Percentiles rank a stretch among this genome's conserved stretches.
These are phyloP conservation scores for Luperina testacea DNA, from an alignment of 2,888 invertebrate species.

Conservation along the genomic window DNA sequence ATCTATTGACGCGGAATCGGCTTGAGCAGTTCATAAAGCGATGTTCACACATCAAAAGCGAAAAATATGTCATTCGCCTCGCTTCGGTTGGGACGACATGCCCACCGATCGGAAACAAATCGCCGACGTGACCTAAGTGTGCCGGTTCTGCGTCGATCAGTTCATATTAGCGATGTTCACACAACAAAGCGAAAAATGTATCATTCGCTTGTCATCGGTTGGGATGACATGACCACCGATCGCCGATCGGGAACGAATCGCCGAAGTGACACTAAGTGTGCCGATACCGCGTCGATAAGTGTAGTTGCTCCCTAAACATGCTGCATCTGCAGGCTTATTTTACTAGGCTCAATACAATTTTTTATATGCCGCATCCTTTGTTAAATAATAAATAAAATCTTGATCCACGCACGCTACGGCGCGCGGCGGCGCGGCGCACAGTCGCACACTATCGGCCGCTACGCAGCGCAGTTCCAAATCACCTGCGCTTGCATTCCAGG, in stretches of 20 bases:
- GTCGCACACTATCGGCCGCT: not conserved
- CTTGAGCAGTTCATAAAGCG: not conserved
- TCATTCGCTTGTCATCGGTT: not conserved
- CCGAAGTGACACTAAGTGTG: not conserved
- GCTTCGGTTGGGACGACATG: not conserved
- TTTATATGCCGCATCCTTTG: not conserved
- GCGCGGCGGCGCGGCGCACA: not conserved
- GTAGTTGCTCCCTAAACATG: not conserved
- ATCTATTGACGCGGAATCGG: not conserved
- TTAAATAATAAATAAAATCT: not conserved
- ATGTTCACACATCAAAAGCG: not conserved
- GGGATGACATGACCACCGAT: not conserved
- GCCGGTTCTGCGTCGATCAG: not conserved
- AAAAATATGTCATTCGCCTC: not conserved
- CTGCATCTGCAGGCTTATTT: not conserved
- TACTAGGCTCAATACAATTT: not conserved
- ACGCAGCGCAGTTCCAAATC: not conserved
- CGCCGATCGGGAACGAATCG: not conserved
- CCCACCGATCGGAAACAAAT: not conserved
- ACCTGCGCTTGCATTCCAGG: not conserved
- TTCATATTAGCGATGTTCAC: not conserved
- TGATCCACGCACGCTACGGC: not conserved
- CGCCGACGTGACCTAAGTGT: not conserved
- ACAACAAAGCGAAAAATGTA: not conserved
- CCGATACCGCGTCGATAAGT: not conserved